Conservation (phyloP, 1,140 invertebrate genomes). For the Heliconius eleuchia region DNA sequence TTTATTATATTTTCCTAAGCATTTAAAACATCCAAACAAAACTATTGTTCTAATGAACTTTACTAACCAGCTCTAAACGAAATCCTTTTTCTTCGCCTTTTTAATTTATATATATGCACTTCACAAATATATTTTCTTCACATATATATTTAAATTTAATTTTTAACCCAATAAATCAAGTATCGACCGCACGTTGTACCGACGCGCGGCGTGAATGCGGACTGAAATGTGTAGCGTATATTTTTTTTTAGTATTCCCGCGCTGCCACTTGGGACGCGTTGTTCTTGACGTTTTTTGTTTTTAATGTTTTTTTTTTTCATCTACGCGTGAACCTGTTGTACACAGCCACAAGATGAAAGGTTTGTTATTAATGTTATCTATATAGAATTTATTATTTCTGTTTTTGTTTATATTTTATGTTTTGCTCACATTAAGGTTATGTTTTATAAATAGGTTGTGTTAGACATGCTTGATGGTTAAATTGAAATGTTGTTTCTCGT, state of each 20-base stretch:
- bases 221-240: conserved; percentile 38
- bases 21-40: background rate
- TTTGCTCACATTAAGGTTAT: background rate
- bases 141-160: conserved; percentile 15
- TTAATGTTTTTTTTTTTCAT: conserved; percentile 28
- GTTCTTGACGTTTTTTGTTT: conserved; percentile 41
- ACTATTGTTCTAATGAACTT: background rate
- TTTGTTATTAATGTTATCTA: conserved; percentile 24
- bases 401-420: background rate
- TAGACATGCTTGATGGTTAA: background rate
- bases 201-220: conserved; percentile 41
- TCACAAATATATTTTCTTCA: conserved; percentile 30
- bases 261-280: conserved; percentile 47
- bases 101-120: conserved; percentile 29
- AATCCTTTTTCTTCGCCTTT: conserved; percentile 31
- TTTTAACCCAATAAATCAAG: background rate
- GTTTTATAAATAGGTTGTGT: background rate
- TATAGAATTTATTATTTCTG: background rate
- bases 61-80: conserved; percentile 37
- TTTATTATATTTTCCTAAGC: background rate
- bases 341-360: conserved; percentile 46
- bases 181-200: conserved; percentile 24
- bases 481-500: background rate
- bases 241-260: conserved; percentile 53
- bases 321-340: conserved; percentile 43